These are phyloP conservation scores for Acheta domesticus DNA, from an alignment of 2,888 invertebrate genomes.

Conservation along the genomic window DNA sequence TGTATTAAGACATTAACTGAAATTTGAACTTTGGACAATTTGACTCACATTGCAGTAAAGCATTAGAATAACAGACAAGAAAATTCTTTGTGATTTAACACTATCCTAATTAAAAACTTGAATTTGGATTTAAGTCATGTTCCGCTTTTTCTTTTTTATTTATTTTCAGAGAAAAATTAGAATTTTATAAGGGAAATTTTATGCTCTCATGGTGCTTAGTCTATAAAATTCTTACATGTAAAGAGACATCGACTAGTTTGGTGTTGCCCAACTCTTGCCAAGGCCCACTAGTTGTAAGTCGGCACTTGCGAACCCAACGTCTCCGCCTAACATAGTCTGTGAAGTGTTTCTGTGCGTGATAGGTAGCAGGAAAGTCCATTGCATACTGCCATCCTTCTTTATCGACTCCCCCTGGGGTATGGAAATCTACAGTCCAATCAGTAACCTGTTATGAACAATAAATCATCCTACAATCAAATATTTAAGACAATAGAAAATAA, in stretches of 20 bases:
- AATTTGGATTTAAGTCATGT: too few relatives aligned
- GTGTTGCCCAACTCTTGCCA: slow-evolving; percentile 87
- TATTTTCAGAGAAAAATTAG: too few relatives aligned
- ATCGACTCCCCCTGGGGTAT: slow-evolving; percentile 85
- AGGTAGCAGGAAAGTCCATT: slow-evolving; percentile 83
- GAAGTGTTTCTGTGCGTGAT: slow-evolving; percentile 79
- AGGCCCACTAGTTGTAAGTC: slow-evolving; percentile 78
- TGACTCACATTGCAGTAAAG: too few relatives aligned
- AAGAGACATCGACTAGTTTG: slow-evolving; percentile 73
- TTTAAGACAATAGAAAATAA: slow-evolving; percentile 18
- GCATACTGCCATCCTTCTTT: slow-evolving; percentile 94
- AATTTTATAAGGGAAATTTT: too few relatives aligned
- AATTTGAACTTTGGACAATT: too few relatives aligned
- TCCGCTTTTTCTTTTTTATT: too few relatives aligned
- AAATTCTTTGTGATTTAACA: too few relatives aligned
- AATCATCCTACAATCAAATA: too few relatives aligned
- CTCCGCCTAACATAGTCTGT: slow-evolving; percentile 85
- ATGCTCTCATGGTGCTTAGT: too few relatives aligned
- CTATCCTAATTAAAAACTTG: too few relatives aligned
- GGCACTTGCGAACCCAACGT: slow-evolving; percentile 80
- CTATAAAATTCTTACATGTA: slow-evolving; percentile 56
- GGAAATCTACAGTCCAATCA: slow-evolving; percentile 91
- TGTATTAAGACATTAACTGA: too few relatives aligned
- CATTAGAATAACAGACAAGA: too few relatives aligned
- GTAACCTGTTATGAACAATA: slow-evolving; percentile 55